Evolutionary conservation across 1,140 invertebrate genomes (phyloP), one percentile per base, ranked within the genome.

Genomic region (Drosophila seguyi): DNA sequence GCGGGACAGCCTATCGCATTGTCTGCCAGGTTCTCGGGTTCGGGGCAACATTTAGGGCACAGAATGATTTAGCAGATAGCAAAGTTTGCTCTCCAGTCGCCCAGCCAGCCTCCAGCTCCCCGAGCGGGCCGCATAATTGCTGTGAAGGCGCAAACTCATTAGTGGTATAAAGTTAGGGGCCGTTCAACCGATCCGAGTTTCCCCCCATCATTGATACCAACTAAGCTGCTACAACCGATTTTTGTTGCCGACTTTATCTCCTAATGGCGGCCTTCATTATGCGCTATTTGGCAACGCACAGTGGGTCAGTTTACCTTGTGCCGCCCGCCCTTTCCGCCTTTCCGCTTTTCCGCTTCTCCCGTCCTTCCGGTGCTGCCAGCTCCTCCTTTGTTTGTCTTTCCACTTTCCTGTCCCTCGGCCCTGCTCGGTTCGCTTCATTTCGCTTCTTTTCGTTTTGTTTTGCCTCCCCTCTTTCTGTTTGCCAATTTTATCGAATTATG

Each of bases 401-500:
- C 39, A 77, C 47, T 81, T 74, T 60, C 31, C 36, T 56, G 53
- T 60, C 59, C 71, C 62, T 57, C 39, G 61, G 29, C 31, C 27
- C 65, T 14, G 22, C 48, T 56, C 41, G 27, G 29, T 60, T 44
- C 61, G 42, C 31, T 61, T 42, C 56, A 47, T 58, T 60, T 50
- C 55, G 18, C 47, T 36, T 20, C 25, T 11, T 20, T 36, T 31
- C 50, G 38, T 41, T 47, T 47, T 47, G 45, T 27, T 47, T 47
- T 25, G 25, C 47, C 44, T 27, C 31, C 44, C 57, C 41, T 8
- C 57, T 16, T 58, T 44, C 45, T 72, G 85, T 75, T 85, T 85
- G 86, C 69, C 81, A 85, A 81, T 90, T 81, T 85, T 85, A 90
- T 90, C 81, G 81, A 90, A 85, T 90, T 90, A 90, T 90, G 85